phyloP scores from a whole-genome alignment of 2,888 invertebrate species.

The Microplitis deprimator region DNA sequence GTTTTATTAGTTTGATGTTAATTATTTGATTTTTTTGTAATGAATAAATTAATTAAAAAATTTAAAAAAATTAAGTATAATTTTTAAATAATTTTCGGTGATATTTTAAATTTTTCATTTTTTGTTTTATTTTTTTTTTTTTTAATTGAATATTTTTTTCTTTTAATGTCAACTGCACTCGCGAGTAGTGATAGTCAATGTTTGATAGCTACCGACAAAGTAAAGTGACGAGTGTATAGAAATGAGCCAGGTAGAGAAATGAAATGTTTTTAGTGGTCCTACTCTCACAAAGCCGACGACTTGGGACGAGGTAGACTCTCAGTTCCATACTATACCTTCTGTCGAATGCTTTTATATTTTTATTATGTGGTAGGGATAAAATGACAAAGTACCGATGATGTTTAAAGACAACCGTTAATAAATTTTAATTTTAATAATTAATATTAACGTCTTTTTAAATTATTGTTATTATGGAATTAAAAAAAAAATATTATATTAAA shows the following conservation, averaged over 20 bases:
- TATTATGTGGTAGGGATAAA: conserved; percentile 23
- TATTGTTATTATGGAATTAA: no score
- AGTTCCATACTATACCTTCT: conserved; percentile 27
- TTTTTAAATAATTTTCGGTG: neutral
- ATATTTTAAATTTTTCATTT: neutral
- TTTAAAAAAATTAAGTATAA: neutral
- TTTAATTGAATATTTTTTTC: neutral
- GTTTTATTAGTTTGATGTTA: neutral
- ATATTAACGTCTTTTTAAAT: neutral
- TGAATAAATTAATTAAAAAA: neutral
- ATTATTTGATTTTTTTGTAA: neutral
- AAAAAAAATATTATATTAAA: neutral
- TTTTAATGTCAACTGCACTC: neutral
- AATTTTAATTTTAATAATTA: neutral
- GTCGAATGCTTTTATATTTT: conserved; percentile 1
- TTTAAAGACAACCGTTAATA: neutral
- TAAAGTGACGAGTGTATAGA: conserved; percentile 55
- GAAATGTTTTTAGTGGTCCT: conserved; percentile 58
- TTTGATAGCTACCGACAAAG: conserved; percentile 53
- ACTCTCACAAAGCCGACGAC: conserved; percentile 19
- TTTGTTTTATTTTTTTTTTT: neutral
- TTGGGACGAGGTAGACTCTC: conserved; percentile 11
- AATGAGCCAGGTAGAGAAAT: conserved; percentile 60
- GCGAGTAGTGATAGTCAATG: neutral
- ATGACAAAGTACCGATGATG: conserved; percentile 15